A percentile compares a stretch with the other conserved stretches of the same genome.
Evolutionary conservation across 2,797 vertebrate genomes (phyloP).

Genomic region (Spheniscus humboldti): DNA sequence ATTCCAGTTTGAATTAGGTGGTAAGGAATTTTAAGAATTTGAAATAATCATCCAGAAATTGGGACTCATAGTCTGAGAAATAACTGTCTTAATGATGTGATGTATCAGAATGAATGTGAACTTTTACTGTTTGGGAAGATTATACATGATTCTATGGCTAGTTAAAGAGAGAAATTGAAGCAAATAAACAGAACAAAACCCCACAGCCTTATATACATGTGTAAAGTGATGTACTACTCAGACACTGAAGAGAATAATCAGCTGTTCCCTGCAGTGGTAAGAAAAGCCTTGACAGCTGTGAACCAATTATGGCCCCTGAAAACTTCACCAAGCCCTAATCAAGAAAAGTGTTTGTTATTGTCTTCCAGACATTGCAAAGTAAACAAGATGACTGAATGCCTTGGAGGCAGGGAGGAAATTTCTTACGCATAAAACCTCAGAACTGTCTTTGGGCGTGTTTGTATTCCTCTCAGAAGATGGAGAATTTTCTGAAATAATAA

Average conservation of each 20-base stretch:
- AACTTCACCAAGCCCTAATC: slow-evolving; percentile 13
- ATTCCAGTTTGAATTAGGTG: neutral
- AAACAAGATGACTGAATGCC: slow-evolving; percentile 22
- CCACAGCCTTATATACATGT: neutral
- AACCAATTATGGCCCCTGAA: slow-evolving; percentile 39
- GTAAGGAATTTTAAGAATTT: neutral
- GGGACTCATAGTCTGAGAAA: neutral
- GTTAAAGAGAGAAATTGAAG: neutral
- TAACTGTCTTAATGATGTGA: neutral
- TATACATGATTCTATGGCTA: neutral
- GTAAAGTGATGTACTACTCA: neutral
- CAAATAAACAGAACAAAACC: neutral
- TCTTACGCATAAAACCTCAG: neutral
- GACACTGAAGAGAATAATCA: slow-evolving; percentile 28
- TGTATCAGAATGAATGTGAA: neutral
- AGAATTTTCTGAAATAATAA: slow-evolving; percentile 14
- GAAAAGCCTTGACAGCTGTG: slow-evolving; percentile 52
- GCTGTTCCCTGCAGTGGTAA: slow-evolving; percentile 19
- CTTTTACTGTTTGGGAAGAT: neutral
- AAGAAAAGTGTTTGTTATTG: slow-evolving; percentile 48
- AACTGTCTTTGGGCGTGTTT: neutral
- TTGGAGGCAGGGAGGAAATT: neutral
- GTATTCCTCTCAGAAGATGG: neutral
- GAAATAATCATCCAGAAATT: neutral
- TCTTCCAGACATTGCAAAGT: slow-evolving; percentile 21